A percentile compares a stretch with the other conserved stretches of the same genome.
Evolutionary conservation across 2,113 vertebrate species (phyloP).

Genomic region (Corythornis madagascariensis): DNA sequence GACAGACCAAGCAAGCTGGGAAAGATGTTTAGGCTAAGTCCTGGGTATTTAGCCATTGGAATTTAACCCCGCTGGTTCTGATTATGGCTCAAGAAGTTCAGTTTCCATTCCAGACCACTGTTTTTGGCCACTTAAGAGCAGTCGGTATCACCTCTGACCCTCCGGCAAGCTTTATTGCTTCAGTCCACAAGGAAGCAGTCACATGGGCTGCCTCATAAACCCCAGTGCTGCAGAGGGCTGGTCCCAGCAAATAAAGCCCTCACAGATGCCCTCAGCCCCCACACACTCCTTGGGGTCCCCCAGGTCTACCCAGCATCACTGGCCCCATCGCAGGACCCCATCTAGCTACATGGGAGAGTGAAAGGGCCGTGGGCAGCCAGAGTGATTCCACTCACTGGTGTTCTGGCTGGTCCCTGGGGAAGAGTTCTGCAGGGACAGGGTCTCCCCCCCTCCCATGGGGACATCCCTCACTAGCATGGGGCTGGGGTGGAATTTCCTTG

Average conservation of each 20-base stretch:
- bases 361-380: background rate
- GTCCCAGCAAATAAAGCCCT: background rate
- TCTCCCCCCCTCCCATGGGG: too few species aligned
- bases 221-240: background rate
- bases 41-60: background rate
- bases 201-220: slow-evolving; percentile 18
- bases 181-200: background rate
- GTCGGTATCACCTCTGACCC: slow-evolving; percentile 34
- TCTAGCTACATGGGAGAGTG: accelerated
- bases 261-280: accelerated
- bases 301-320: background rate
- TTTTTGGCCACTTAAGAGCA: slow-evolving; percentile 47
- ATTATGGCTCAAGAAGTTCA: slow-evolving; percentile 54
- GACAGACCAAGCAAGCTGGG: background rate
- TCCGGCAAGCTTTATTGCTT: background rate
- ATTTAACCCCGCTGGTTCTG: slow-evolving; percentile 56
- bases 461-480: background rate
- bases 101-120: slow-evolving; percentile 38
- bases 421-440: background rate
- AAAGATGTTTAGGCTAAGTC: slow-evolving; percentile 62
- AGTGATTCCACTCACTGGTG: accelerated
- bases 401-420: background rate
- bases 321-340: accelerated
- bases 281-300: background rate
- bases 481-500: background rate